Evolutionary conservation across 2,888 invertebrate genomes (phyloP), one percentile per base, ranked within the genome.

Genomic region (Andrena minutula): DNA sequence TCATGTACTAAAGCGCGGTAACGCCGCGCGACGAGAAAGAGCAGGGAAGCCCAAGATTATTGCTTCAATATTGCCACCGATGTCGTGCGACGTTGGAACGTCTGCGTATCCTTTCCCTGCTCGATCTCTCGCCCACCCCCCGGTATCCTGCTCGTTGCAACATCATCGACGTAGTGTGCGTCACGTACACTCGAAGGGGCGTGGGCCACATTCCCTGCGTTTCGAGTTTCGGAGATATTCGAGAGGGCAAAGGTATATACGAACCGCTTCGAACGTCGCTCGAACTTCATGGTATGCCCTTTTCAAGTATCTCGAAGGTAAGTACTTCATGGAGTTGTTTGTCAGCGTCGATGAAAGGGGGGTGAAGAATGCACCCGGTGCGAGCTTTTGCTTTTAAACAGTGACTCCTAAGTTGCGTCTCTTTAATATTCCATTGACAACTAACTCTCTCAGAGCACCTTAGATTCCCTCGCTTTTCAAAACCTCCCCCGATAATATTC

Each of bases 21-120:
- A 80, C 77, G 79, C 70, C 75, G 28, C 73, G 80, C 85, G 75
- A 79, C 72, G 71, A 58, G 79, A 76, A 77, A 66, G 70, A 78
- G 79, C 81, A 73, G 75, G 75, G 79, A 80, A 88, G 86, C 85
- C 41, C 89, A 89, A 90, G 92, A 92, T 93, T 93, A 93, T 92
- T 93, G 92, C 93, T 91, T 92, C 92, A 90, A 93, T 93, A 93
- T 93, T 92, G 91, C 91, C 68, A 23, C 84, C 89, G 89, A 91
- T 91, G 91, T 90, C 89, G 89, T 90, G 85, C 90, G 89, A 88
- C 90, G 90, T 86, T 86, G 89, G 86, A 89, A 87, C 89, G 89
- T 89, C 86, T 88, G 82, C 86, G 88, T 88, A 86, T 84, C 81
- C 82, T 70, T 74, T 51, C 53, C 72, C 66, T 23, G n/a, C 53